phyloP scores from a whole-genome alignment of 2,888 invertebrate species.

The Parthenolecanium corni region DNA sequence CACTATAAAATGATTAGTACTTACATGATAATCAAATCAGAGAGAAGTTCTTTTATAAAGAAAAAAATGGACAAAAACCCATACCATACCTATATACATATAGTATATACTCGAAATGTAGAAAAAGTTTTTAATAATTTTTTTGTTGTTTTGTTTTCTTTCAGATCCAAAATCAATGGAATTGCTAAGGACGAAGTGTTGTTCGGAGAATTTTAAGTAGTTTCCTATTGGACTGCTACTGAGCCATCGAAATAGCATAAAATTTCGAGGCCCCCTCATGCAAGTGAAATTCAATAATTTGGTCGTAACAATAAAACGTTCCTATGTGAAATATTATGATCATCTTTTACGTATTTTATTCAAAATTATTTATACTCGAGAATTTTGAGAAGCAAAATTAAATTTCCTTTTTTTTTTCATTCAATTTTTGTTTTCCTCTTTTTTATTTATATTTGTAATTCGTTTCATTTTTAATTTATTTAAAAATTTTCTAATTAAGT shows the following conservation, averaged over 20 bases:
- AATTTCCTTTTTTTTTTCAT: neutral
- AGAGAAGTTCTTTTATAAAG: no score
- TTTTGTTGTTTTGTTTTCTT: neutral
- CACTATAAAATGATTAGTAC: no score
- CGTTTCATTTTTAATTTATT: neutral
- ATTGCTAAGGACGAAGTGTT: neutral
- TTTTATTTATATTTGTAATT: neutral
- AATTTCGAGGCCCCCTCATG: neutral
- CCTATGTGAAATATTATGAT: slow-evolving; percentile 23
- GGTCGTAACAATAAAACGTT: slow-evolving; percentile 6
- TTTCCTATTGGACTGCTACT: no score
- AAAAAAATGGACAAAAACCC: no score
- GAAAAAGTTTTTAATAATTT: no score
- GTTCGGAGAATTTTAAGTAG: neutral
- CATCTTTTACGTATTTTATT: slow-evolving; percentile 21
- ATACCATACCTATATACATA: no score
- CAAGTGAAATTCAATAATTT: neutral
- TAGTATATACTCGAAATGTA: no score
- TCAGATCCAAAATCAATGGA: neutral
- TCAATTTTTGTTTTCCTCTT: neutral
- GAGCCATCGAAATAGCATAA: no score
- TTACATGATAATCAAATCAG: no score
- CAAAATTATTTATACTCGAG: slow-evolving; percentile 23
- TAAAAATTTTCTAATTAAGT: no score
- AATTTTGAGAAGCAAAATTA: slow-evolving; percentile 13